Base-by-base conservation (phyloP, 2,797 vertebrate species). In the Coregonus sp. region DNA sequence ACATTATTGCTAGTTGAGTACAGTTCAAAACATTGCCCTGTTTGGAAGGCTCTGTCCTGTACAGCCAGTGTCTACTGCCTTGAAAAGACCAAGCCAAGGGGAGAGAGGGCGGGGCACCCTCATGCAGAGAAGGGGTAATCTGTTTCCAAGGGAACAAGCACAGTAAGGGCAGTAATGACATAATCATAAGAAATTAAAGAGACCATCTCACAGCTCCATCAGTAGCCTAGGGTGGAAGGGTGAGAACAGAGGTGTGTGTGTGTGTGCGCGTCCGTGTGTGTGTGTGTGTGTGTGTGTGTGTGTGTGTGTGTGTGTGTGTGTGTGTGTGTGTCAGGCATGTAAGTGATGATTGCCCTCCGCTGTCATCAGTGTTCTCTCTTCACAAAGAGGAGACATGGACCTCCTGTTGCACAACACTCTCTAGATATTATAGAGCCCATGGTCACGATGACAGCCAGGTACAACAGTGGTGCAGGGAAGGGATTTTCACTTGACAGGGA, bases 141-240 rank as follows among this genome's bases (percentile, higher is more conserved):
- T 15, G 89, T 90, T 90, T 82, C 88, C 87, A 88, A 70, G 87
- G 88, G 78, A 89, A 90, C 87, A 37, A 80, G 67, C 67, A 14
- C 73, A 71, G 56, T 20, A 63, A 63, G 78, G 80, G 72, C 70
- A 77, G 73, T 81, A 73, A 85, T 78, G 70, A 86, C 31, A 73
- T 83, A 82, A 81, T 82, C 61, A 20, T 67, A 82, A 82, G 80
- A 85, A 86, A 84, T 87, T 67, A 78, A 83, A 71, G 31, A 74
- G 54, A 52, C 40, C 70, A 66, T 83, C 65, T 56, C 54, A 68
- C 67, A 63, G 54, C 75, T 35, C 66, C 65, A 56, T 59, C 74
- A 56, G 59, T 11, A 76, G 70, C 63, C 37, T 4, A 52, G 50
- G n/a, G 51, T n/a, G 20, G 11, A 65, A 40, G 7, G 61, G 14